A percentile compares a stretch with the other conserved stretches of the same genome.
These are phyloP conservation scores for Gorilla gorilla DNA, from an alignment of 2,113 vertebrate genomes.

Conservation along the genomic window DNA sequence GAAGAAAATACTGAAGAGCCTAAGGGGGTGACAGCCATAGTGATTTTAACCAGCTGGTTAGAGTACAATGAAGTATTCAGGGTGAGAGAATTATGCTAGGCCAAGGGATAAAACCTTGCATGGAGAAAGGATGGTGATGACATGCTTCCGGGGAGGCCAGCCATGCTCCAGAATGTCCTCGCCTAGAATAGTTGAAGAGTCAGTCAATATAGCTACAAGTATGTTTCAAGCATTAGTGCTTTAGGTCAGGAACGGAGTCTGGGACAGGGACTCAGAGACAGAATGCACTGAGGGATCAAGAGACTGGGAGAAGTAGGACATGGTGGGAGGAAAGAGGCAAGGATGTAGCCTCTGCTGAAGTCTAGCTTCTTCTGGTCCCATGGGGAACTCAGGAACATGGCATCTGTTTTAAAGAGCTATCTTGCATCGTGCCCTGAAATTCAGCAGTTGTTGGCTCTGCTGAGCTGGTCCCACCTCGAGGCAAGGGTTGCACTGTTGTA, in stretches of 20 bases:
- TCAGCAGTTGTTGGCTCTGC: too few relatives aligned
- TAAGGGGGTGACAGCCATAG: too few relatives aligned
- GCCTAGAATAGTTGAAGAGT: neutral
- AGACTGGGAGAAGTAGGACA: neutral
- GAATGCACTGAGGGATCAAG: neutral
- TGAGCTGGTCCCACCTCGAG: neutral
- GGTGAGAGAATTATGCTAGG: neutral
- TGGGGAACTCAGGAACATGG: fast-evolving
- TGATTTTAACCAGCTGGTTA: neutral
- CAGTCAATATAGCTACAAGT: too few relatives aligned
- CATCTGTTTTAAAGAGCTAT: too few relatives aligned
- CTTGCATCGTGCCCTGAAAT: too few relatives aligned
- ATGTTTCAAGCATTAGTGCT: neutral
- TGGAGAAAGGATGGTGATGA: neutral
- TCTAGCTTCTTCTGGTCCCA: neutral
- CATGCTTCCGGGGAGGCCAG: neutral
- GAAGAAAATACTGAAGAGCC: neutral
- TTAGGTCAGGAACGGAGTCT: neutral
- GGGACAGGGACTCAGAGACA: neutral
- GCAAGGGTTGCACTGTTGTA: neutral
- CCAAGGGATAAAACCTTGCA: neutral
- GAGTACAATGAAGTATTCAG: neutral
- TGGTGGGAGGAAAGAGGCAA: neutral
- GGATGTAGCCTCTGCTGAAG: fast-evolving
- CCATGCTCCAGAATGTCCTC: neutral